Conservation (phyloP, 2,888 invertebrate genomes). For the Acleris holmiana region DNA sequence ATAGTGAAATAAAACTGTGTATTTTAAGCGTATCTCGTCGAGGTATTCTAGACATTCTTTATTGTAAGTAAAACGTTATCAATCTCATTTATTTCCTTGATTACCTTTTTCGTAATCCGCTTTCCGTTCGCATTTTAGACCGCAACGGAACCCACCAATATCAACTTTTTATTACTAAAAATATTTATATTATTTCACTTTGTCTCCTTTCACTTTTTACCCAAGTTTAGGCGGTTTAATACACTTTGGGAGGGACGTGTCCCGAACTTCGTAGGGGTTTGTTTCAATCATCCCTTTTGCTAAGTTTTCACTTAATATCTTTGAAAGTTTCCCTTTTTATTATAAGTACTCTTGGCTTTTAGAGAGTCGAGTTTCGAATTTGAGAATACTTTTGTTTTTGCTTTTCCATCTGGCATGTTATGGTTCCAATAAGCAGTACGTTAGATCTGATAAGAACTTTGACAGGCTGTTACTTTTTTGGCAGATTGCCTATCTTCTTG, state of each 20-base stretch:
- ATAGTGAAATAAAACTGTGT: no score
- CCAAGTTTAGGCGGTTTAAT: conserved; percentile 76
- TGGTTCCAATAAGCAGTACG: conserved; percentile 35
- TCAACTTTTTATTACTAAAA: conserved; percentile 81
- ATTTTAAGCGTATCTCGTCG: no score
- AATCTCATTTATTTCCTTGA: neutral
- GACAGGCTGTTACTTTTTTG: conserved; percentile 25
- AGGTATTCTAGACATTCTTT: no score
- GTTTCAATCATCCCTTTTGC: conserved; percentile 76
- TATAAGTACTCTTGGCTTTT: conserved; percentile 50
- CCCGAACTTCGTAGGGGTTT: conserved; percentile 61
- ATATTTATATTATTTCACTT: conserved; percentile 81
- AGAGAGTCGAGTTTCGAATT: conserved; percentile 41
- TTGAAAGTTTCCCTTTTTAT: conserved; percentile 56
- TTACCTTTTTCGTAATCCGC: neutral
- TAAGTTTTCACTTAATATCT: conserved; percentile 59
- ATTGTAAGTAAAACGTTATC: neutral
- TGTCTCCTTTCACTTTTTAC: conserved; percentile 73
- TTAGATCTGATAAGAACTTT: conserved; percentile 32
- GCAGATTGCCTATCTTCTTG: conserved; percentile 35
- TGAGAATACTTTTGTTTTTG: conserved; percentile 37
- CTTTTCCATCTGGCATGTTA: conserved; percentile 30
- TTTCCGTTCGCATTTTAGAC: conserved; percentile 41
- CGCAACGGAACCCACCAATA: conserved; percentile 57
- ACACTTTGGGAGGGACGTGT: conserved; percentile 77